phyloP scores from a whole-genome alignment of 2,888 invertebrate species.

The Heliconius hortense region DNA sequence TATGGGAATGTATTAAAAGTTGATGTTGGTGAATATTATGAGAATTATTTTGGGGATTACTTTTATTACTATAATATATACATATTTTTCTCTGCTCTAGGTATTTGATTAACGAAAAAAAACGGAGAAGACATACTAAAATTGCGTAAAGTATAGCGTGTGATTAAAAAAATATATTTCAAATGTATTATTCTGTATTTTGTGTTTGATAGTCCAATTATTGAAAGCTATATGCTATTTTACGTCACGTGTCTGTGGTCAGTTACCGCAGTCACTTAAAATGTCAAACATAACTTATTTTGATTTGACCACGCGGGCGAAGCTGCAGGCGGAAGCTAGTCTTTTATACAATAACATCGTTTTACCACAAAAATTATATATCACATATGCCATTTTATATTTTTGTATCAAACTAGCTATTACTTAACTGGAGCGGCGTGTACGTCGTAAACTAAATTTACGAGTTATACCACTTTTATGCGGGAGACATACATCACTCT shows the following conservation, averaged over 20 bases:
- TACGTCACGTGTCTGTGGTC: too few species aligned
- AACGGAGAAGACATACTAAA: too few species aligned
- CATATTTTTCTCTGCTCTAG: neutral
- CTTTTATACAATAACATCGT: too few species aligned
- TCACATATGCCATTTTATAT: slow-evolving; percentile 1
- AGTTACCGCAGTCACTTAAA: too few species aligned
- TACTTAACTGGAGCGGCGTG: slow-evolving; percentile 20
- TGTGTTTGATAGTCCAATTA: too few species aligned
- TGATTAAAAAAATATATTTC: too few species aligned
- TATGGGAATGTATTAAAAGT: slow-evolving; percentile 13
- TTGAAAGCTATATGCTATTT: too few species aligned
- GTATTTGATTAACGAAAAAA: neutral
- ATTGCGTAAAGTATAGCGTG: too few species aligned
- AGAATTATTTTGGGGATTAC: neutral
- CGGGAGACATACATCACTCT: slow-evolving; percentile 14
- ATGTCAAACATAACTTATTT: too few species aligned
- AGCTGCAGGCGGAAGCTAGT: too few species aligned
- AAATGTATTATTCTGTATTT: too few species aligned
- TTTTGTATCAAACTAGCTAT: slow-evolving; percentile 21
- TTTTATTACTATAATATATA: neutral
- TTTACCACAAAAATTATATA: neutral
- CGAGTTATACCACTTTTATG: slow-evolving; percentile 20
- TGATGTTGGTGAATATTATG: slow-evolving; percentile 8
- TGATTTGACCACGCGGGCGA: too few species aligned
- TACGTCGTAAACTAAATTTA: slow-evolving; percentile 25